phyloP scores from a whole-genome alignment of 2,888 invertebrate species.

The Meganola albula region DNA sequence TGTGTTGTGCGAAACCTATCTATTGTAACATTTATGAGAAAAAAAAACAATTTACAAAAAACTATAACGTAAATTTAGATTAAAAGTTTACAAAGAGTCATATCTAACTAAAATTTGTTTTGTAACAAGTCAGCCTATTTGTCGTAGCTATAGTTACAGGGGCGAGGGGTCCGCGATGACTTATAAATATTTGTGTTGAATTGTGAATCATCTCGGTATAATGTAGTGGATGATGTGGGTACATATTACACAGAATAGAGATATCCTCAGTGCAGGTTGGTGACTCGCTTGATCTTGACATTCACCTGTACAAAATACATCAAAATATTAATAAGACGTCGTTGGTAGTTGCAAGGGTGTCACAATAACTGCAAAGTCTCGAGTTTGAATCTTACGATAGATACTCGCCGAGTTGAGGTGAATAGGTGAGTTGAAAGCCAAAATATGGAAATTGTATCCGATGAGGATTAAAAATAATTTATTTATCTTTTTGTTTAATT shows the following conservation, averaged over 20 bases:
- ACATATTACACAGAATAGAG: constrained; percentile 36
- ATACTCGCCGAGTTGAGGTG: no score
- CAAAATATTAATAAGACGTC: no score
- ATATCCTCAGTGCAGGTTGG: constrained; percentile 44
- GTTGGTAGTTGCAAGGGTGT: no score
- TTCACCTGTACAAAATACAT: constrained; percentile 73
- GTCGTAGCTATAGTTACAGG: constrained; percentile 46
- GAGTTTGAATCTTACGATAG: no score
- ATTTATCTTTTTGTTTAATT: no score
- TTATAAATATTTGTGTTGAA: constrained; percentile 21
- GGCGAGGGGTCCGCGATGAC: constrained; percentile 34
- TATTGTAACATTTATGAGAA: no score
- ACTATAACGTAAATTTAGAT: constrained; percentile 25
- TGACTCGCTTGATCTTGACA: constrained; percentile 72
- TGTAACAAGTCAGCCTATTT: constrained; percentile 34
- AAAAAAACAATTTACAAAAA: constrained; percentile 20
- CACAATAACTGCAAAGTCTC: no score
- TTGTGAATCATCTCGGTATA: constrained; percentile 66
- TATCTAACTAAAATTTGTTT: constrained; percentile 28
- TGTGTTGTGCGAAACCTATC: no score
- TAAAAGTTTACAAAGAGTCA: constrained; percentile 35
- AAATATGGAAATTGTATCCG: no score
- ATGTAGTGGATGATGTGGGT: constrained; percentile 46
- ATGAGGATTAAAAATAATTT: no score
- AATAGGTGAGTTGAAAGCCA: no score